Percentiles rank a stretch among this genome's conserved stretches.
Evolutionary conservation across 2,888 invertebrate species (phyloP).

Genomic region (Tupiocoris notatus): DNA sequence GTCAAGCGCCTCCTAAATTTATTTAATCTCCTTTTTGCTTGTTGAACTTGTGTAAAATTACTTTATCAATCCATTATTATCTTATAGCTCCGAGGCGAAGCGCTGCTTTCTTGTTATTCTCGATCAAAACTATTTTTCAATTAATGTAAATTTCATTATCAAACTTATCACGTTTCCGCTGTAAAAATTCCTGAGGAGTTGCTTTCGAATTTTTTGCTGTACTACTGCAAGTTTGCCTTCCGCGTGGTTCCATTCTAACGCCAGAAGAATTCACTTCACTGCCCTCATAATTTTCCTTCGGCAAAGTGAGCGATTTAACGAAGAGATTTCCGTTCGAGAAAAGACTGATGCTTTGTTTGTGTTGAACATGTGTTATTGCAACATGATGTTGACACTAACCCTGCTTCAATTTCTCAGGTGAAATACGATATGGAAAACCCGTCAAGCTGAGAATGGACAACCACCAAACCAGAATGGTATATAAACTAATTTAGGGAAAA

Average conservation of each 20-base stretch:
- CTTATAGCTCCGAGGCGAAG: not conserved
- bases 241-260: not conserved
- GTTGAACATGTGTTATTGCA: slow-evolving; percentile 36
- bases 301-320: not conserved
- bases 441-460: slow-evolving; percentile 37
- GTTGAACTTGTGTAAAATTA: too few species aligned
- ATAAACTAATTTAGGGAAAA: slow-evolving; percentile 38
- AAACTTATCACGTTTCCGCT: not conserved
- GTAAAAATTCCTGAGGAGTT: not conserved
- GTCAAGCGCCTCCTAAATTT: too few species aligned
- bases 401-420: slow-evolving; percentile 38
- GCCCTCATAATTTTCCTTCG: not conserved
- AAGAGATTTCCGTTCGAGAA: not conserved
- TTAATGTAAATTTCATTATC: not conserved
- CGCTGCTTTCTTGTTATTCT: not conserved
- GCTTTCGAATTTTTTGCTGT: not conserved
- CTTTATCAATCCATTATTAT: too few species aligned
- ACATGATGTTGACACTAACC: slow-evolving; percentile 42
- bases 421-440: slow-evolving; percentile 28
- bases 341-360: slow-evolving; percentile 13
- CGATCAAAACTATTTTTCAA: not conserved
- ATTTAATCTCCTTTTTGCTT: too few species aligned
- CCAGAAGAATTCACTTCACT: not conserved
- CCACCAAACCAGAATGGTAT: slow-evolving; percentile 39
- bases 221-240: not conserved